These are phyloP conservation scores for Unio delphinus DNA, from an alignment of 2,888 invertebrate species.

Conservation along the genomic window DNA sequence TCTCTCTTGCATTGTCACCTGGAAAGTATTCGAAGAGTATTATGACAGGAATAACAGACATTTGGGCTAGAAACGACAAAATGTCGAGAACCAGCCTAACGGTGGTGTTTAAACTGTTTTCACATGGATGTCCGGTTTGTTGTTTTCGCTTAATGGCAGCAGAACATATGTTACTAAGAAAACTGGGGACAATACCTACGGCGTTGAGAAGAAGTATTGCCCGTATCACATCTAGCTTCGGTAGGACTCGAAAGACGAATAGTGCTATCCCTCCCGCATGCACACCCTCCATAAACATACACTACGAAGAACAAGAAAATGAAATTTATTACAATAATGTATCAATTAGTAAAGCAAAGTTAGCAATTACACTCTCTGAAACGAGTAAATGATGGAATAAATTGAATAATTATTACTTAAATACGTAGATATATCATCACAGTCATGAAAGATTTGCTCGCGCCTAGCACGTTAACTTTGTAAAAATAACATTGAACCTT, in stretches of 20 bases:
- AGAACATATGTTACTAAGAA: constrained; percentile 52
- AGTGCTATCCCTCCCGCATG: constrained; percentile 61
- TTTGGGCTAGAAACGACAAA: constrained; percentile 30
- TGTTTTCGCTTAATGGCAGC: constrained; percentile 9
- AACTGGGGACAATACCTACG: constrained; percentile 56
- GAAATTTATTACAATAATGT: too few relatives aligned
- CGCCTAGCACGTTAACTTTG: too few relatives aligned
- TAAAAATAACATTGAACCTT: too few relatives aligned
- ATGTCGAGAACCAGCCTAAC: constrained; percentile 21
- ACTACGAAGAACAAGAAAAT: constrained; percentile 31
- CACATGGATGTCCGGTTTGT: neutral
- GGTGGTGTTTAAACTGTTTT: neutral
- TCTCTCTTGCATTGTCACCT: constrained; percentile 14
- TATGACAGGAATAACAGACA: constrained; percentile 43
- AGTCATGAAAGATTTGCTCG: too few relatives aligned
- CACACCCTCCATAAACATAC: constrained; percentile 38
- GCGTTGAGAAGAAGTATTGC: constrained; percentile 59
- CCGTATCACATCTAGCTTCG: constrained; percentile 54
- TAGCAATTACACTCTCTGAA: too few relatives aligned
- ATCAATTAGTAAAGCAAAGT: too few relatives aligned
- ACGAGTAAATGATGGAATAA: too few relatives aligned
- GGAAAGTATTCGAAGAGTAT: constrained; percentile 27
- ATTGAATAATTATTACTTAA: too few relatives aligned
- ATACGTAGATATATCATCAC: too few relatives aligned
- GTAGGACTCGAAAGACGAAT: constrained; percentile 62